Base-by-base conservation (phyloP, 2,888 invertebrate genomes). In the Apamea epomidion region DNA sequence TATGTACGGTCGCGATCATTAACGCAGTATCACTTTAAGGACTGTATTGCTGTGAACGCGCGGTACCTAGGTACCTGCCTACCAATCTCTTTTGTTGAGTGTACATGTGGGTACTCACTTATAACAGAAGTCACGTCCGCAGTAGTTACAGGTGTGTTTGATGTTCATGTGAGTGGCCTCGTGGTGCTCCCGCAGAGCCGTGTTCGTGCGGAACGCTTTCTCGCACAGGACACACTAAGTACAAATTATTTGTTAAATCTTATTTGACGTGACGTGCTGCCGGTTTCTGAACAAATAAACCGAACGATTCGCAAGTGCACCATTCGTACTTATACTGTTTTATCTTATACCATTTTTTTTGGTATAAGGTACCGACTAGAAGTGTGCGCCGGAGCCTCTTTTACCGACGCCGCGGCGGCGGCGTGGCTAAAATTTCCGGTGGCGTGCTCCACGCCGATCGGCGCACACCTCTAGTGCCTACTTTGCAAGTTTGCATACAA, bases 101-200 rank as follows among this genome's bases (percentile, higher is more conserved):
- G n/a, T 51, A 37, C 25, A n/a, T 54, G 37, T 60, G 12, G 1
- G 62, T 62, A 76, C 93, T 90, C 74, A 97, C 97, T 95, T 97
- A 90, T 97, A 97, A 87, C 97, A 96, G 91, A 97, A 97, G 91
- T 96, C 95, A 37, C 96, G 92, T 14, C 96, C 96, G 85, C 97
- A 97, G 89, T 90, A 94, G 81, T 93, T 92, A 90, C 97, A 97
- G 7, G 95, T 93, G 91, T 97, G 96, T 83, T 97, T 97, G 88
- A 97, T 96, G 90, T 97, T 96, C 96, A 97, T 95, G 81, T 97
- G 97, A 25, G 96, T 93, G 8, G 97, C 97, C 80, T 96, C 95
- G 89, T 95, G 95, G 86, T 97, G 97, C 82, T 97, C 97, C n/a
- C 97, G 94, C n/a, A 97, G 91, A 60, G 95, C 95, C 0, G 95